Percentiles rank a stretch among this genome's conserved stretches.
Conservation (phyloP, 2,113 vertebrate genomes). For the Phrynocephalus versicolor region DNA sequence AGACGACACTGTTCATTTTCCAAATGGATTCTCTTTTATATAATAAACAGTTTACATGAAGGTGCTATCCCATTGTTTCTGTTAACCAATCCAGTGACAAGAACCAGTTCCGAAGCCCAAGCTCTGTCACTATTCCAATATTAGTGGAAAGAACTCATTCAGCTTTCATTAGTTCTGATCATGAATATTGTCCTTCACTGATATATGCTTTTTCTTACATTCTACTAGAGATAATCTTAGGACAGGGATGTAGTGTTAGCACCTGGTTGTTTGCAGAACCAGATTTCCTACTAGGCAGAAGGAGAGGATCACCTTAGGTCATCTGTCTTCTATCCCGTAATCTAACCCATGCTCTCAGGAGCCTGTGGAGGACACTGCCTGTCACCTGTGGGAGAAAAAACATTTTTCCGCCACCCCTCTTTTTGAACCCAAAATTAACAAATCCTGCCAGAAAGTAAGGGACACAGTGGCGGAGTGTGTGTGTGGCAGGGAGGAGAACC, state of each 20-base stretch:
- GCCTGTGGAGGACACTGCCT: neutral
- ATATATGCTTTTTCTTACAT: constrained; percentile 38
- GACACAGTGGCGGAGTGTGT: no score
- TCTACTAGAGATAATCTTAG: neutral
- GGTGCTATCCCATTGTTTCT: constrained; percentile 60
- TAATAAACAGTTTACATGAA: constrained; percentile 69
- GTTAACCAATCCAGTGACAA: constrained; percentile 52
- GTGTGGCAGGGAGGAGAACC: no score
- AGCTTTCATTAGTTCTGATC: constrained; percentile 44
- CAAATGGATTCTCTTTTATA: constrained; percentile 58
- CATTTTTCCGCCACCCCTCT: no score
- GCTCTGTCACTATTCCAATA: constrained; percentile 40
- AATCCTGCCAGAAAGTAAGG: no score
- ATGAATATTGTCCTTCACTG: constrained; percentile 30
- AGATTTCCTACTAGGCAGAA: neutral
- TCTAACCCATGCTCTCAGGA: neutral
- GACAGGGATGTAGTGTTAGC: neutral
- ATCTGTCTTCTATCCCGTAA: neutral
- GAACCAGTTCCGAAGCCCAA: constrained; percentile 58
- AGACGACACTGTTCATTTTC: constrained; percentile 60
- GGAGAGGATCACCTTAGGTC: neutral
- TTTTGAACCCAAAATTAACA: no score
- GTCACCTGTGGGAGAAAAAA: neutral
- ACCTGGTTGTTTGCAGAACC: neutral
- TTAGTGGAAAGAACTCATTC: constrained; percentile 53